Evolutionary conservation across 2,888 invertebrate species (phyloP).

Genomic region (Hofmannophila pseudospretella): DNA sequence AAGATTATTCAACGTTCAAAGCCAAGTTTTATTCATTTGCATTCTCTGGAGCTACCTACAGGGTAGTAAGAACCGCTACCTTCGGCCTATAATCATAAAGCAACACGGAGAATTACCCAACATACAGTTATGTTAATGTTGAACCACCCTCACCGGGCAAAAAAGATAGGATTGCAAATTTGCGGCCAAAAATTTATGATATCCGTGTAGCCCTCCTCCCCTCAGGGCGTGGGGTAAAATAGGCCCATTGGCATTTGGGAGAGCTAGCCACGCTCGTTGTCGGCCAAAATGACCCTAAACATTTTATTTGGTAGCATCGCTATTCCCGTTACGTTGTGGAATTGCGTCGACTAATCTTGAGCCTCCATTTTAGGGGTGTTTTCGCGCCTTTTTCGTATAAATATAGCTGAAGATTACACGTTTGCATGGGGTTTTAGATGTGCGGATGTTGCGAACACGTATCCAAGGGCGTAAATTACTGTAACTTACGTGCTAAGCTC

Average conservation of each 20-base stretch:
- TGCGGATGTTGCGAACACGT: slow-evolving; percentile 16
- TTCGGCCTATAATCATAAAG: slow-evolving; percentile 49
- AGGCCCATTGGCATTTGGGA: slow-evolving; percentile 70
- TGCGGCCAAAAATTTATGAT: slow-evolving; percentile 75
- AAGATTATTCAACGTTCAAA: not conserved
- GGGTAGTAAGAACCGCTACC: slow-evolving; percentile 1
- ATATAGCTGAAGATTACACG: slow-evolving; percentile 55
- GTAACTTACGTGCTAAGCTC: slow-evolving; percentile 12
- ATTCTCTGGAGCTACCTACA: not conserved
- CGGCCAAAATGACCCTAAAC: slow-evolving; percentile 74
- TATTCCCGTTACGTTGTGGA: slow-evolving; percentile 62
- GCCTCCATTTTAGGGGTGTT: slow-evolving; percentile 64
- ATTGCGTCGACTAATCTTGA: slow-evolving; percentile 70
- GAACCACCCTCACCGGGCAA: slow-evolving; percentile 60
- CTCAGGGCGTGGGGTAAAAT: slow-evolving; percentile 59
- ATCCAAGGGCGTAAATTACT: slow-evolving; percentile 10
- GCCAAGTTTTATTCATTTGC: not conserved
- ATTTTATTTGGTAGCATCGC: slow-evolving; percentile 73
- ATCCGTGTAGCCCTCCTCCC: slow-evolving; percentile 53
- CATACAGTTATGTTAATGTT: slow-evolving; percentile 73
- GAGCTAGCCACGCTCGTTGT: slow-evolving; percentile 66
- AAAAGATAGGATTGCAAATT: slow-evolving; percentile 77
- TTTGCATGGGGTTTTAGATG: slow-evolving; percentile 32
- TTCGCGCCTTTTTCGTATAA: slow-evolving; percentile 60
- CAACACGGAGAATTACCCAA: slow-evolving; percentile 58